Conservation (phyloP, 1,140 invertebrate genomes). For the Medauroidea extradentata region DNA sequence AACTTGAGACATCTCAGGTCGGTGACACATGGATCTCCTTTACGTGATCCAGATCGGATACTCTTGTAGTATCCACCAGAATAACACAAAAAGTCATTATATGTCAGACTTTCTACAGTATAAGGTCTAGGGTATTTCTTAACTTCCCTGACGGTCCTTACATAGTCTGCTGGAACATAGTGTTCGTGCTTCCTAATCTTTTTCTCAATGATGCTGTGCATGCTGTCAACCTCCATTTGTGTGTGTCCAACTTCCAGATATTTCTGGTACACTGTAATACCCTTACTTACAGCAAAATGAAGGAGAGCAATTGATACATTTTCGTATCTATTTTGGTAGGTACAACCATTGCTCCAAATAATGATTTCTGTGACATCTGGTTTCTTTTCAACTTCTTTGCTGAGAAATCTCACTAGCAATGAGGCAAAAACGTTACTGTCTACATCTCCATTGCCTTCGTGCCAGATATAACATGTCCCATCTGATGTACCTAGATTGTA, state of each 20-base stretch:
- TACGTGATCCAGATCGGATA: no score
- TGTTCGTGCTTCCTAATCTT: no score
- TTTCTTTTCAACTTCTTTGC: not conserved
- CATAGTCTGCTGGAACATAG: no score
- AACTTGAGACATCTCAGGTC: no score
- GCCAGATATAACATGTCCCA: not conserved
- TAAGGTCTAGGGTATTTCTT: no score
- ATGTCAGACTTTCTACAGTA: no score
- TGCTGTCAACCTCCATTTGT: conserved; percentile 36
- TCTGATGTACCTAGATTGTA: not conserved
- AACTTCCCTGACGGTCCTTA: no score
- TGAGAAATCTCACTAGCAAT: no score
- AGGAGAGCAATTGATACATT: conserved; percentile 33
- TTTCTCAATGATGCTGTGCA: conserved; percentile 28
- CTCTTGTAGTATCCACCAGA: no score
- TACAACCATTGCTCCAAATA: conserved; percentile 17
- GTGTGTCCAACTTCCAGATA: conserved; percentile 40
- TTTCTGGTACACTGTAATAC: conserved; percentile 35
- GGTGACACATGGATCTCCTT: no score
- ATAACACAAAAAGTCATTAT: no score
- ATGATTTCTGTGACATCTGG: conserved; percentile 21
- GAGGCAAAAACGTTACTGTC: conserved; percentile 3
- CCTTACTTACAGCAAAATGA: conserved; percentile 18
- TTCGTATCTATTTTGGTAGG: conserved; percentile 34
- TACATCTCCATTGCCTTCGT: conserved; percentile 8